A percentile compares a stretch with the other conserved stretches of the same genome.
These are phyloP conservation scores for Ceraclea dissimilis DNA, from an alignment of 2,888 invertebrate species.

Conservation along the genomic window DNA sequence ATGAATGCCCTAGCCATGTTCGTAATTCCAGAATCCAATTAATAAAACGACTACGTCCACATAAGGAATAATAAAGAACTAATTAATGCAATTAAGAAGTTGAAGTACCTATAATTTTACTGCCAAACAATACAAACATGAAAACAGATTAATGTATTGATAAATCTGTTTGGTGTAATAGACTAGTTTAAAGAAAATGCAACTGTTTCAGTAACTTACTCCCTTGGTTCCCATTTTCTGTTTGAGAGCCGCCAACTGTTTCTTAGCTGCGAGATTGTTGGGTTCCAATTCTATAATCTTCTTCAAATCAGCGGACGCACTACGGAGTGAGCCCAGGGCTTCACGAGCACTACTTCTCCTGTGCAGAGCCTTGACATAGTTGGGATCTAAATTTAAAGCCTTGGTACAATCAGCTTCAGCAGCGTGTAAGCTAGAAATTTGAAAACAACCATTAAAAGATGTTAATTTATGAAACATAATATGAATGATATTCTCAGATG, in stretches of 20 bases:
- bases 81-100: too few species aligned
- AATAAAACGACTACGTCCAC: too few species aligned
- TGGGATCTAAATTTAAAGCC: constrained; percentile 69
- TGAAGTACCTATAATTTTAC: too few species aligned
- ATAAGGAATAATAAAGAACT: too few species aligned
- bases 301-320: constrained; percentile 65
- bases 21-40: too few species aligned
- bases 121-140: too few species aligned
- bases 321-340: constrained; percentile 59
- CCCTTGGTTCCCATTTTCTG: constrained; percentile 46
- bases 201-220: constrained; percentile 34
- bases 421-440: constrained; percentile 53
- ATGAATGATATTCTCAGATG: too few species aligned
- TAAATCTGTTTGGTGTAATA: constrained; percentile 1
- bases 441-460: too few species aligned
- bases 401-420: constrained; percentile 75
- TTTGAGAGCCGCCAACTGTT: constrained; percentile 51
- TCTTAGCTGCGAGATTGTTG: constrained; percentile 61
- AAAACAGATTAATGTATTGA: too few species aligned
- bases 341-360: constrained; percentile 72
- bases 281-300: constrained; percentile 71
- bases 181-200: background rate
- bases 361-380: constrained; percentile 78
- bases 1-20: too few species aligned
- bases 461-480: too few species aligned